Base-by-base conservation (phyloP, 2,888 invertebrate species). In the Nowickia ferox region DNA sequence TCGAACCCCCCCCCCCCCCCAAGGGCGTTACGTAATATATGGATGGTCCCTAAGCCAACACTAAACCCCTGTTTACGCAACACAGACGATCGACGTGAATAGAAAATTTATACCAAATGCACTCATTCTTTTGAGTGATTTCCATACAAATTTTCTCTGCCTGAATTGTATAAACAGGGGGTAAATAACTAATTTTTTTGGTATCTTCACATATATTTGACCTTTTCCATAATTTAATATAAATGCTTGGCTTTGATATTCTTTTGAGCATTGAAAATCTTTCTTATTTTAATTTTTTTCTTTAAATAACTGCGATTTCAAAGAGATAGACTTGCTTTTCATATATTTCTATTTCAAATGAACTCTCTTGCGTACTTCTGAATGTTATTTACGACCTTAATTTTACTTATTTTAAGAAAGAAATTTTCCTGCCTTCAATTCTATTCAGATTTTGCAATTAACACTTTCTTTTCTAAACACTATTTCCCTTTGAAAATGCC, bases 301-400 rank as follows among this genome's bases (percentile, higher is more conserved):
- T 9, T 74, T 51, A 46, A 46, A 65, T 55, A 59, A 71, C 69
- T 69, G 63, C n/a, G 53, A 69, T 82, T 71, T 82, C 76, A 82
- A 76, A 63, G 42, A 76, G 69, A 76, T 63, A 76, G 63, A 61
- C 69, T 71, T 68, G 55, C 69, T 44, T 55, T 30, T 19, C 15
- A 44, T 63, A 61, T 61, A 44, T 46, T 76, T 51, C 19, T n/a
- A 55, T 38, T 72, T 68, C 19, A n/a, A 46, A 63, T 55, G 42
- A 69, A 44, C 38, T 71, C 59, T 65, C 71, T 30, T 68, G 66
- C 72, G 66, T 74, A 42, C 51, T 30, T 76, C 69, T 69, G 40
- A 76, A 69, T 82, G 63, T 71, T 46, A 55, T 69, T 84, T 66
- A 66, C 79, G 84, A 63, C 84, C 84, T 84, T 78, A 72, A 76